A percentile compares a stretch with the other conserved stretches of the same genome.
These are phyloP conservation scores for Aphidius ervi DNA, from an alignment of 1,140 invertebrate species.

Conservation along the genomic window DNA sequence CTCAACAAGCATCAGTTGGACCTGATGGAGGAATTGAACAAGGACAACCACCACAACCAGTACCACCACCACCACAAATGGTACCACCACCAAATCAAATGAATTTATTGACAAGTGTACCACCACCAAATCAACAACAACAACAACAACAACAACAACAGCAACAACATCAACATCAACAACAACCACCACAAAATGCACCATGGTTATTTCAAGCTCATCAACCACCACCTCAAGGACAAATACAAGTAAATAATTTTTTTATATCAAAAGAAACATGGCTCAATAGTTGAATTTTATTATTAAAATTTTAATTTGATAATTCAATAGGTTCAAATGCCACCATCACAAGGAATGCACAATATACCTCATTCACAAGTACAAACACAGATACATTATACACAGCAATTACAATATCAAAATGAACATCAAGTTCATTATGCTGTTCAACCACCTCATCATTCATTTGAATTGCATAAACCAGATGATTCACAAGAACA, in stretches of 20 bases:
- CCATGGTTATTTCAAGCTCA: slow-evolving; percentile 47
- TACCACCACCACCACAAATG: slow-evolving; percentile 50
- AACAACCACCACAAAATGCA: slow-evolving; percentile 37
- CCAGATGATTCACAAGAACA: slow-evolving; percentile 40
- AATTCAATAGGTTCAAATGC: slow-evolving; percentile 34
- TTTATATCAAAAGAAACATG: no score
- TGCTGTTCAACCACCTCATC: slow-evolving; percentile 42
- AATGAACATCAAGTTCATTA: slow-evolving; percentile 51
- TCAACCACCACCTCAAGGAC: slow-evolving; percentile 40
- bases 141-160: no score
- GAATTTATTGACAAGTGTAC: slow-evolving; percentile 48
- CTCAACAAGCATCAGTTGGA: slow-evolving; percentile 26
- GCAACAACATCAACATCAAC: no score
- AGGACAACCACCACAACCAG: slow-evolving; percentile 42
- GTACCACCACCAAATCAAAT: slow-evolving; percentile 48
- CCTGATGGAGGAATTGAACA: slow-evolving; percentile 42
- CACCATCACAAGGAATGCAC: slow-evolving; percentile 38
- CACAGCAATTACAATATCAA: slow-evolving; percentile 49
- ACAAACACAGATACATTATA: slow-evolving; percentile 46
- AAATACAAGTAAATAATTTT: slow-evolving; percentile 38
- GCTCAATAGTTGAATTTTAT: background rate
- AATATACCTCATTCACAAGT: slow-evolving; percentile 42
- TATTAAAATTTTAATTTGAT: slow-evolving; percentile 12
- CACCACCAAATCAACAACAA: slow-evolving; percentile 42
- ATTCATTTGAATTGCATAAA: slow-evolving; percentile 40